Evolutionary conservation across 2,113 vertebrate genomes (phyloP), one percentile per base, ranked within the genome.

Genomic region (Macrotus californicus): DNA sequence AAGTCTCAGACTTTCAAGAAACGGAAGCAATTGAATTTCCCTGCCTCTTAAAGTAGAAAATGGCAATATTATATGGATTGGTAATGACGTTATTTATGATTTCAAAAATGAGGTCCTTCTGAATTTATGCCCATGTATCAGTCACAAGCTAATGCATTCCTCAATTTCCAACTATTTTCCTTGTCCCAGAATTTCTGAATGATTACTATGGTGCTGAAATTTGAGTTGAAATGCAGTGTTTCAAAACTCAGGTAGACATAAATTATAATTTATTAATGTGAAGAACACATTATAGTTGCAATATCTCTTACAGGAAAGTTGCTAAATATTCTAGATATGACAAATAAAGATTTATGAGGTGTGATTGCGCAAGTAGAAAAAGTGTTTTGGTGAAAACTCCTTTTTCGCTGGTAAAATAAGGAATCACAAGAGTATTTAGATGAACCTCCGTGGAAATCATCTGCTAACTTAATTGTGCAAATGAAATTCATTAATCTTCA

Each of bases 341-440:
- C 89, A 93, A 90, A 85, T 76, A 85, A 95, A 90, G 67, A 96
- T 69, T 93, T 91, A 90, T 93, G 64, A 87, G 24, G 87, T 91
- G 31, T 48, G 61, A 79, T 70, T 96, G 92, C 86, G 83, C 52
- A 93, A 91, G n/a, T 67, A 84, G 76, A 90, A 80, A 93, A 94
- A 80, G 19, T 22, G 69, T 96, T 89, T 96, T 36, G 80, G 64
- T 39, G 67, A 87, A 75, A 96, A 90, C 24, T 70, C 36, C 39
- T 73, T 41, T 75, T 95, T 90, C 50, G 26, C 67, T 72, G 26
- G 48, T 66, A 96, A 79, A 84, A 79, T 88, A 92, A 41, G 84
- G 93, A 95, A 85, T 73, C 43, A 87, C 22, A 92, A 76, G 34
- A 77, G 50, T 66, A 75, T 89, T 13, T 31, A 90, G 11, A 89